Evolutionary conservation across 2,797 vertebrate species (phyloP).

Genomic region (Enoplosus armatus): DNA sequence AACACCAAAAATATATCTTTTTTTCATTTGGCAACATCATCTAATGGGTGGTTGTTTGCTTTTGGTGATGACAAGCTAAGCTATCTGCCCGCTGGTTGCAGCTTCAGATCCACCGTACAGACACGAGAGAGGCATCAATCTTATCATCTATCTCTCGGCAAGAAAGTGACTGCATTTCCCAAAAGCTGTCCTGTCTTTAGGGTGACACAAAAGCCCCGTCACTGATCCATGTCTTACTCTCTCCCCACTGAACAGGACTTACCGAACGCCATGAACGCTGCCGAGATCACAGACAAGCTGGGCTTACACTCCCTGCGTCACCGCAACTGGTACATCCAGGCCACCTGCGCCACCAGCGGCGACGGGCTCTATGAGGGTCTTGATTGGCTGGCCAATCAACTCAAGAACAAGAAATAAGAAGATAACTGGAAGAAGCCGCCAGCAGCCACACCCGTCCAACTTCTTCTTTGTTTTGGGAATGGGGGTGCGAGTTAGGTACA

Average conservation of each 20-base stretch:
- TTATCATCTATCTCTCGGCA: too few species aligned
- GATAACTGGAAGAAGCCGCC: conserved; percentile 26
- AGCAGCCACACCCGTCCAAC: conserved; percentile 41
- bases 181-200: neutral
- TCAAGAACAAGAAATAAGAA: conserved; percentile 97
- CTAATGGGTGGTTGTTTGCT: too few species aligned
- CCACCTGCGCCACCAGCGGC: conserved; percentile 96
- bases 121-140: too few species aligned
- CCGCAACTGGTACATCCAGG: conserved; percentile 99
- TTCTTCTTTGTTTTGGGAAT: conserved; percentile 57
- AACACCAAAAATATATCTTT: neutral
- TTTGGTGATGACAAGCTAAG: too few species aligned
- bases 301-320: conserved; percentile 96
- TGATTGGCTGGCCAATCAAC: conserved; percentile 98
- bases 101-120: too few species aligned
- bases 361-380: conserved; percentile 97
- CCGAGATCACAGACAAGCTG: conserved; percentile 97
- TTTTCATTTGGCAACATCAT: too few species aligned
- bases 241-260: conserved; percentile 87
- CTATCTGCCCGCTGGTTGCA: too few species aligned
- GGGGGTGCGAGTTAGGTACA: conserved; percentile 23
- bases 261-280: conserved; percentile 97
- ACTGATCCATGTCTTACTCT: neutral
- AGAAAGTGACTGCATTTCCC: neutral
- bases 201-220: neutral